Percentiles rank a stretch among this genome's conserved stretches.
These are phyloP conservation scores for Gymnothorax javanicus DNA, from an alignment of 2,797 vertebrate genomes.

Conservation along the genomic window DNA sequence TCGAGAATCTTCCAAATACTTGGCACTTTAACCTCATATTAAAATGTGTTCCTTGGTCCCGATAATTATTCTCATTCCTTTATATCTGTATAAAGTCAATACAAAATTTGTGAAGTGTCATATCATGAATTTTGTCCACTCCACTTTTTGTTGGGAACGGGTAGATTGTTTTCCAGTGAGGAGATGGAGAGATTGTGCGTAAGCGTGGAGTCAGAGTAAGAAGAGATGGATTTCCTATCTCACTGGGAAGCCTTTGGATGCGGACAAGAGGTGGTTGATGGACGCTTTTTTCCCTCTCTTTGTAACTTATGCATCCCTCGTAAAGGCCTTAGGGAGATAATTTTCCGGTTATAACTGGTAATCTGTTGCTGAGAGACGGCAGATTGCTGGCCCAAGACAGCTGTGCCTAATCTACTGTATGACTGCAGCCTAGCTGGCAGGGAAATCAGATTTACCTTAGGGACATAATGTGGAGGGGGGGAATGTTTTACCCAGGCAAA, in stretches of 20 bases:
- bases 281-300: neutral
- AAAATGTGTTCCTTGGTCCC: neutral
- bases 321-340: neutral
- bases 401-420: neutral
- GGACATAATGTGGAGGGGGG: neutral
- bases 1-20: neutral
- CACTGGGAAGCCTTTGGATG: neutral
- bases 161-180: neutral
- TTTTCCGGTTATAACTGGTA: neutral
- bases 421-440: neutral
- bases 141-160: neutral
- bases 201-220: neutral
- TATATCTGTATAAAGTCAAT: neutral
- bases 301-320: neutral
- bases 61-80: neutral
- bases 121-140: neutral
- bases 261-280: neutral
- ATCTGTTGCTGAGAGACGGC: neutral
- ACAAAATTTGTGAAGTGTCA: neutral
- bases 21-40: neutral
- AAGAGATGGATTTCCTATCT: neutral
- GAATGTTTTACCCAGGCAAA: neutral
- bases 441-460: slow-evolving; percentile 24
- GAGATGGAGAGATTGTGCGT: neutral
- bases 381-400: neutral